These are phyloP conservation scores for Tonatia bakeri DNA, from an alignment of 2,113 vertebrate genomes.

Conservation along the genomic window DNA sequence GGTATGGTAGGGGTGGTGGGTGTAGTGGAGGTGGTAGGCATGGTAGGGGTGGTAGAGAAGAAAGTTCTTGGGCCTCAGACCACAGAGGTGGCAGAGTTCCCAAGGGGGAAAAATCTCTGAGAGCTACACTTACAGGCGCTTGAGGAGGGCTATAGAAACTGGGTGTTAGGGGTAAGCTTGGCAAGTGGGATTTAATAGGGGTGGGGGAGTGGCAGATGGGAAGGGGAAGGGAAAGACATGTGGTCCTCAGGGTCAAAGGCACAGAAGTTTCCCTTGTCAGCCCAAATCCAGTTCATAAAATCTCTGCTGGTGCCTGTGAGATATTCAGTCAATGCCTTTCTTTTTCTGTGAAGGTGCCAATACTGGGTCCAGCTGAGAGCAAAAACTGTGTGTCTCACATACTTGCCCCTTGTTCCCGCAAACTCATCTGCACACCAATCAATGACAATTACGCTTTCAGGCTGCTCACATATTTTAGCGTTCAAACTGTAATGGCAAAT, in stretches of 20 bases:
- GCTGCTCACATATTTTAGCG: background rate
- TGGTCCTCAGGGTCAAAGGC: background rate
- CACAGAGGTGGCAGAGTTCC: background rate
- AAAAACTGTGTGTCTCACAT: background rate
- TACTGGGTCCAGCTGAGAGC: background rate
- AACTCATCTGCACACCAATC: background rate
- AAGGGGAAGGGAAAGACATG: background rate
- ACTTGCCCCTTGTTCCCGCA: background rate
- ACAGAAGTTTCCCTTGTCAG: background rate
- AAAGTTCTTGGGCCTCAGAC: background rate
- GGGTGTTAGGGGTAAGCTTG: background rate
- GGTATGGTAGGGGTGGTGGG: no score
- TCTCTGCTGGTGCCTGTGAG: background rate
- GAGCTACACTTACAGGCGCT: background rate
- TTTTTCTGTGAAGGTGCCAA: background rate
- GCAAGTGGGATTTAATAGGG: background rate
- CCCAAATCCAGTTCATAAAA: background rate
- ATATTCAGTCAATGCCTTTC: background rate
- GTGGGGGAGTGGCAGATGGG: background rate
- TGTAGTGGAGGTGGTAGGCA: no score
- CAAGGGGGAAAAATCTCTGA: background rate
- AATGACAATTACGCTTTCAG: background rate
- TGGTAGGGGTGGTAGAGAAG: background rate
- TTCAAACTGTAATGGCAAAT: background rate
- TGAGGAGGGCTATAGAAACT: background rate